Percentiles rank a stretch among this genome's conserved stretches.
Conservation (phyloP, 2,113 vertebrate genomes). For the Zosterops hypoxanthus region DNA sequence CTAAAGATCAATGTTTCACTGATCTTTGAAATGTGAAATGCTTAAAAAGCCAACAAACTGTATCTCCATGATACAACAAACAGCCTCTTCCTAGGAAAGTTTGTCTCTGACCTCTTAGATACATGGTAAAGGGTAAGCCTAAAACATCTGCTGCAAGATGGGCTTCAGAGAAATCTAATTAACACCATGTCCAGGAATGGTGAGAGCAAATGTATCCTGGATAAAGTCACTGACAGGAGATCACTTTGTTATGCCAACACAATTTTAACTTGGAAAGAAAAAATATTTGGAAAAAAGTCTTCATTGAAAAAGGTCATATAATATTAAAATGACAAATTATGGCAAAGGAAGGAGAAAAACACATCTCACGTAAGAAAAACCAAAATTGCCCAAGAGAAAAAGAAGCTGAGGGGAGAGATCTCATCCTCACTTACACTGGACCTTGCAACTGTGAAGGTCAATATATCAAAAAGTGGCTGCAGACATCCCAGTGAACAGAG, state of each 20-base stretch:
- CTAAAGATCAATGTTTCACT: background rate
- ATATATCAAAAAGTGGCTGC: background rate
- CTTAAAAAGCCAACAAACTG: background rate
- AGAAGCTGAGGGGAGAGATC: background rate
- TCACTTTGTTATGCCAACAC: slow-evolving; percentile 17
- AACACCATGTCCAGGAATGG: slow-evolving; percentile 13
- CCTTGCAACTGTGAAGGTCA: background rate
- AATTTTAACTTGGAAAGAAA: background rate
- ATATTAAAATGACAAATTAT: background rate
- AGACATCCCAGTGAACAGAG: background rate
- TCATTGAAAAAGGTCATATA: background rate
- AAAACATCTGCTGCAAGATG: slow-evolving; percentile 36
- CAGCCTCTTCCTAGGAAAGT: background rate
- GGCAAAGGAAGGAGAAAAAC: background rate
- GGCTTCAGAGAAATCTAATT: slow-evolving; percentile 41
- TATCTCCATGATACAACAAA: background rate
- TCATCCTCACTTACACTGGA: background rate
- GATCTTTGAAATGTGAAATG: background rate
- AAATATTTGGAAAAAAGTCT: background rate
- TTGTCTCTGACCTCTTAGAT: background rate
- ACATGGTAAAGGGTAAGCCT: background rate
- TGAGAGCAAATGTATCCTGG: background rate
- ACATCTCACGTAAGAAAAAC: background rate
- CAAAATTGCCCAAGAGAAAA: background rate
- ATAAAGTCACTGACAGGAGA: slow-evolving; percentile 22